A percentile compares a stretch with the other conserved stretches of the same genome.
Conservation (phyloP, 2,113 vertebrate species). For the Tympanuchus pallidicinctus region DNA sequence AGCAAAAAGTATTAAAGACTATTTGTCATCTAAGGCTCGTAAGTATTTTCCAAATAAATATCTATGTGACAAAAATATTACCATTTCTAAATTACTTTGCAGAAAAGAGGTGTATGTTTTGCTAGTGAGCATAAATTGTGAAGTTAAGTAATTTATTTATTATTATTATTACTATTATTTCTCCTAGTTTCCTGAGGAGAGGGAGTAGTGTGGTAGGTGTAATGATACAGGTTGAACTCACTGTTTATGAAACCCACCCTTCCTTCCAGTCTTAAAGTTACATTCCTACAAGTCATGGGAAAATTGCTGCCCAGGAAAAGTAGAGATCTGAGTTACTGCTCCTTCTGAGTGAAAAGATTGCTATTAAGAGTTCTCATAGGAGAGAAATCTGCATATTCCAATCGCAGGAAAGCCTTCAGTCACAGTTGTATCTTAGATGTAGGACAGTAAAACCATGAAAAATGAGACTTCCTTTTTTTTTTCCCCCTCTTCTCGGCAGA, state of each 20-base stretch:
- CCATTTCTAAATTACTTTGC: neutral
- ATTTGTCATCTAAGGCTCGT: neutral
- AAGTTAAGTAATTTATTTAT: neutral
- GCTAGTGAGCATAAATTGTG: neutral
- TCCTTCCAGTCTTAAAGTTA: neutral
- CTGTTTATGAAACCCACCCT: neutral
- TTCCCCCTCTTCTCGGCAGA: neutral
- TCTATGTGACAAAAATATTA: neutral
- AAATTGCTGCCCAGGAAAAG: neutral
- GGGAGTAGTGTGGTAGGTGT: neutral
- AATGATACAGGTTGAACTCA: neutral
- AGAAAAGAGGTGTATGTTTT: neutral
- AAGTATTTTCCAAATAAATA: neutral
- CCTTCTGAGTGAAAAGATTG: neutral
- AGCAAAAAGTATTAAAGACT: neutral
- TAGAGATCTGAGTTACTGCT: neutral
- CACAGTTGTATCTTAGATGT: neutral
- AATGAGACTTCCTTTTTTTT: neutral
- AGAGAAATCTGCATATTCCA: neutral
- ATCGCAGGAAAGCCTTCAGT: neutral
- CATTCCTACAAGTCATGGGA: neutral
- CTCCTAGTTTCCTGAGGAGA: neutral
- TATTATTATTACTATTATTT: no score
- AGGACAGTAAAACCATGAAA: neutral
- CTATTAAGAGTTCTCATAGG: neutral